Base-by-base conservation (phyloP, 2,113 vertebrate species). In the Pelobates fuscus region DNA sequence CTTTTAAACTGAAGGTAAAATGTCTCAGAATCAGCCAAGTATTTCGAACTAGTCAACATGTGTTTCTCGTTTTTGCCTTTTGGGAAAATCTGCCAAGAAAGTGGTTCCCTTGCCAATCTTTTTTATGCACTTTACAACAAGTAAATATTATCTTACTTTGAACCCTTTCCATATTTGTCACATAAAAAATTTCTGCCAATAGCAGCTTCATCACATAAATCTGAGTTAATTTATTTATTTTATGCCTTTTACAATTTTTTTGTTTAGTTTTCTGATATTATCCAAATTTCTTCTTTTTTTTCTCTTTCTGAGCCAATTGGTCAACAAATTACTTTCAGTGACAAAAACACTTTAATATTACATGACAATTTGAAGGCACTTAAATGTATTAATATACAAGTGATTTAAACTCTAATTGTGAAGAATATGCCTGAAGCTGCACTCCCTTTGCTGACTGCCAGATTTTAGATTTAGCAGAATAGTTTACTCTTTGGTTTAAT, bases 71-170 rank as follows among this genome's bases (percentile, higher is more conserved):
- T 67, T 61, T 62, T 24, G 63, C 30, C 64, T 30, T 66, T 20
- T 3, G 23, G 55, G 27, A 58, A 44, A 67, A 76, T 29, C 64
- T 67, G 72, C 72, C 72, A 76, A 67, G 64, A 76, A 44, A 58
- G 26, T 41, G 49, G 25, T 58, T 24, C 17, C 10, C 54, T 67
- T 76, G 72, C 72, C 72, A 76, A 76, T 76, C 64, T 76, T 67
- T 76, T 62, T 76, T 67, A 60, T 67, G 64, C 72, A 67, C 72
- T 67, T 76, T 76, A 67, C 71, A 75, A 75, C 63, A 64, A 75
- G 71, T 75, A 75, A 75, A 75, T 75, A 75, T 75, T 75, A 75
- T 52, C 63, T 75, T 75, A 76, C 72, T 76, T 76, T 76, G 72
- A 76, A 76, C 72, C 67, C 44, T 67, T 60, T 67, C 64, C 72